Percentiles rank a stretch among this genome's conserved stretches.
These are phyloP conservation scores for Ovis aries DNA, from an alignment of 2,113 vertebrate species.

Conservation along the genomic window ARS-UI_Ramb_v3.0 NC_056057.1:21417501-21418000, in stretches of 20 bases:
- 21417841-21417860: not conserved
- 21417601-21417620: not conserved
- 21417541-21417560: not conserved
- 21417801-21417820: not conserved
- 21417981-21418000: not conserved
- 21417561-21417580: not conserved
- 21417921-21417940: not conserved
- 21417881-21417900: not conserved
- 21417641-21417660: not conserved
- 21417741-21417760: not conserved
- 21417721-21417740: not conserved
- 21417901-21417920: not conserved
- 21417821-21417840: not conserved
- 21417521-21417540: not conserved
- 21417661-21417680: not conserved
- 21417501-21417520: not conserved
- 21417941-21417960: not conserved
- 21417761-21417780: not conserved
- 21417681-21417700: not conserved
- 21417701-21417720: not conserved
- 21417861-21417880: not conserved
- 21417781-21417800: not conserved
- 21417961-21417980: not conserved
- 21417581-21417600: not conserved
- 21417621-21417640: not conserved